Percentiles rank a stretch among this genome's conserved stretches.
Evolutionary conservation across 1,140 invertebrate species (phyloP).

Genomic region (Achatina immaculata): DNA sequence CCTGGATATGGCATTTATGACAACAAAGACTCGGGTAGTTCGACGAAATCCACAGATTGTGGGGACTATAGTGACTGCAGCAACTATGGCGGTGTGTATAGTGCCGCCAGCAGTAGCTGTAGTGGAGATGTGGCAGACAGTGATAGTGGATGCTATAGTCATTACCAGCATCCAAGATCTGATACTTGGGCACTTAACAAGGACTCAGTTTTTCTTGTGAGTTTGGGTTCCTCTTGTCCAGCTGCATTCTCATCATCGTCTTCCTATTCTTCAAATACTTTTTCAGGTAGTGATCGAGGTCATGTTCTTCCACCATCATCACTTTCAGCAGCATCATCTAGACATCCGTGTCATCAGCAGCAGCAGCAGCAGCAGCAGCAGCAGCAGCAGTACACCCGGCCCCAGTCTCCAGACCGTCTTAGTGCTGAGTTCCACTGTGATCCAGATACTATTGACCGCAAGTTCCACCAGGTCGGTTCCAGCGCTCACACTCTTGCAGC

Average conservation of each 20-base stretch:
- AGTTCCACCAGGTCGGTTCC: conserved; percentile 32
- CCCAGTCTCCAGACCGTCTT: conserved; percentile 27
- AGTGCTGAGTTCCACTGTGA: conserved; percentile 24
- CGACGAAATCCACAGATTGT: conserved; percentile 35
- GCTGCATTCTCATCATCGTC: conserved; percentile 1
- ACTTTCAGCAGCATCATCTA: conserved; percentile 4
- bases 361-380: neutral
- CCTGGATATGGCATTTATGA: conserved; percentile 4
- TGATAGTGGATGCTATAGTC: conserved; percentile 41
- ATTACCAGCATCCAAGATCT: conserved; percentile 31
- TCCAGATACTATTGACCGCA: conserved; percentile 9
- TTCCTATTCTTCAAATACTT: conserved; percentile 1
- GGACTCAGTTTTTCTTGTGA: neutral
- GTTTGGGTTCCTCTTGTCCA: neutral
- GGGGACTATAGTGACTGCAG: conserved; percentile 42
- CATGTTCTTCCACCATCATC: neutral
- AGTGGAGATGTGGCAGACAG: conserved; percentile 37
- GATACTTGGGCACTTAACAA: neutral
- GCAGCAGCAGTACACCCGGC: neutral
- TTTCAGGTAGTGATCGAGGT: conserved; percentile 9
- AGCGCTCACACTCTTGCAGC: conserved; percentile 23
- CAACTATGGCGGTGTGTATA: neutral
- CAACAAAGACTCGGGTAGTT: neutral
- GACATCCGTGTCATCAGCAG: neutral
- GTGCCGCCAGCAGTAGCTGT: conserved; percentile 21